Evolutionary conservation across 2,888 invertebrate species (phyloP).

Genomic region (Graphium colonna): DNA sequence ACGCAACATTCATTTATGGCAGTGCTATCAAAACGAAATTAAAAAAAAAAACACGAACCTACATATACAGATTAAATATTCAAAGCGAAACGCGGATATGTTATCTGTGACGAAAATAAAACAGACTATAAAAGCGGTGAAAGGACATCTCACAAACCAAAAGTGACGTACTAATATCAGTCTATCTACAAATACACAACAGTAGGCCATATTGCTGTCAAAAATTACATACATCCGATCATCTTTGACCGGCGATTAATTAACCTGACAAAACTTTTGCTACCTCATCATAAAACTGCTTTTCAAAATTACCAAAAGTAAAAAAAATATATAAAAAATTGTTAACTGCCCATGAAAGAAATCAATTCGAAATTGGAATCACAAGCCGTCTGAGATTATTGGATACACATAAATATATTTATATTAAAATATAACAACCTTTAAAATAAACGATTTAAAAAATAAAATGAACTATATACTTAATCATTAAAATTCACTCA

Average conservation of each 20-base stretch:
- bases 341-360: not conserved
- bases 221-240: not conserved
- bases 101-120: not conserved
- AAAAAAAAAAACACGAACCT: conserved; percentile 15
- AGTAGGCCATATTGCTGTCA: conserved; percentile 50
- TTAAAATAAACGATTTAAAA: conserved; percentile 1
- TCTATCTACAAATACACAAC: conserved; percentile 53
- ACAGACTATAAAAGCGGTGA: conserved; percentile 18
- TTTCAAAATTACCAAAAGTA: conserved; percentile 1
- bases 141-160: conserved; percentile 23
- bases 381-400: conserved; percentile 10
- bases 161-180: conserved; percentile 43
- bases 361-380: conserved; percentile 4
- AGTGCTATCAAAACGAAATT: conserved; percentile 1
- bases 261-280: not conserved
- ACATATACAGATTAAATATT: conserved; percentile 20
- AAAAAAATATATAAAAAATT: conserved; percentile 12
- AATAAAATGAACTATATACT: conserved; percentile 2
- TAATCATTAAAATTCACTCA: not conserved
- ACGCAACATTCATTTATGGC: conserved; percentile 4
- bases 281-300: not conserved
- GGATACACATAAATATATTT: not conserved
- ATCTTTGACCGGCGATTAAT: not conserved
- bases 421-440: not conserved
- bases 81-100: not conserved